These are phyloP conservation scores for Lamellibrachia luymesi DNA, from an alignment of 1,140 invertebrate species.

Conservation along the genomic window DNA sequence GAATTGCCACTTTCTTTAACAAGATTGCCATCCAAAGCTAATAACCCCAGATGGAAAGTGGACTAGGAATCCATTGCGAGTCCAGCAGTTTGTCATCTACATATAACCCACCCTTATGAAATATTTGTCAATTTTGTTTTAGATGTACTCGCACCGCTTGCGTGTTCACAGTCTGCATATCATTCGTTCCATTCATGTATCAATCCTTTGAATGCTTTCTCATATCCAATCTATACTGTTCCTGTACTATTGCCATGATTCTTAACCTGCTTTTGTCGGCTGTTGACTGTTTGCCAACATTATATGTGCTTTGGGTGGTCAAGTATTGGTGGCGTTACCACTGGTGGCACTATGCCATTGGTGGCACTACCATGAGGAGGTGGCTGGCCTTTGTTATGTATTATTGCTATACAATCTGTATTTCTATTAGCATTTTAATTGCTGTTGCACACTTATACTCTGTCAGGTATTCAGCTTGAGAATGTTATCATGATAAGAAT, in stretches of 20 bases:
- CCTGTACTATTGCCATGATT: background rate
- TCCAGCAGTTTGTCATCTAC: background rate
- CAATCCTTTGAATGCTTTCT: background rate
- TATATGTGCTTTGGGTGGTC: background rate
- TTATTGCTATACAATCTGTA: background rate
- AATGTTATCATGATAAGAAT: background rate
- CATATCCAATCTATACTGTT: background rate
- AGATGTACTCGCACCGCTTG: too few relatives aligned
- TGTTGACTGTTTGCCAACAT: background rate
- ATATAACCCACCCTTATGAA: background rate
- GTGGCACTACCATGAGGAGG: too few relatives aligned
- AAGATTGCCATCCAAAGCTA: background rate
- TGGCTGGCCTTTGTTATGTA: background rate
- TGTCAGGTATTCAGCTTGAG: background rate
- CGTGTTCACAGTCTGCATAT: background rate
- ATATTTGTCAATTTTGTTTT: too few relatives aligned
- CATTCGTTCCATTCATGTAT: background rate
- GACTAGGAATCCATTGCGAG: background rate
- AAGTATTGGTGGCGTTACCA: background rate
- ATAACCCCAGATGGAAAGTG: background rate
- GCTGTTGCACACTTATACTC: background rate
- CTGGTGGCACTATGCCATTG: too few relatives aligned
- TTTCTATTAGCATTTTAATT: background rate
- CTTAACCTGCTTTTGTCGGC: background rate
- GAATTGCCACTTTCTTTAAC: background rate